These are phyloP conservation scores for Lathamus discolor DNA, from an alignment of 2,113 vertebrate genomes.

Conservation along the genomic window DNA sequence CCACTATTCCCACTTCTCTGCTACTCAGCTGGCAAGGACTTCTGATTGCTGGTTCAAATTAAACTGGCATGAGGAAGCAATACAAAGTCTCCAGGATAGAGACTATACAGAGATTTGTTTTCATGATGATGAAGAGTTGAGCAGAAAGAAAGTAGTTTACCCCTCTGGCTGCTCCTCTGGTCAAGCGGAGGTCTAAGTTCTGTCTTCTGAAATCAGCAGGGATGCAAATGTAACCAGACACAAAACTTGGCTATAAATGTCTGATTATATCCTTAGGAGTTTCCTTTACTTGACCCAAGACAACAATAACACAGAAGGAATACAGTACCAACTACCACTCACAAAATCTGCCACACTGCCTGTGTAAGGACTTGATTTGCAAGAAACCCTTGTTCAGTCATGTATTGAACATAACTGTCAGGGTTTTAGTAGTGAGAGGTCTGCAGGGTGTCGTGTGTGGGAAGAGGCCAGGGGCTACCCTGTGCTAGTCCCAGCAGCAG, in stretches of 20 bases:
- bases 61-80: background rate
- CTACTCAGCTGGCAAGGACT: background rate
- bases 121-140: background rate
- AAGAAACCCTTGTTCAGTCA: background rate
- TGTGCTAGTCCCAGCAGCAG: background rate
- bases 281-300: constrained; percentile 18
- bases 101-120: background rate
- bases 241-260: background rate
- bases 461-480: background rate
- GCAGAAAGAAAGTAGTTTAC: background rate
- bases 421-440: background rate
- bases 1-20: background rate
- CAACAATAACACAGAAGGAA: background rate
- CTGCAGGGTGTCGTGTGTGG: background rate
- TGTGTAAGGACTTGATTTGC: background rate
- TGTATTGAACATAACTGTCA: background rate
- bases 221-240: constrained; percentile 8
- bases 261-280: background rate
- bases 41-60: background rate
- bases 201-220: constrained; percentile 18
- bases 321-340: background rate
- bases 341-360: background rate
- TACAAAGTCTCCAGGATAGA: background rate
- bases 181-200: background rate
- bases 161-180: constrained; percentile 14